phyloP scores from a whole-genome alignment of 92 coral and sea anemone species.

The Paramuricea clavata region DNA sequence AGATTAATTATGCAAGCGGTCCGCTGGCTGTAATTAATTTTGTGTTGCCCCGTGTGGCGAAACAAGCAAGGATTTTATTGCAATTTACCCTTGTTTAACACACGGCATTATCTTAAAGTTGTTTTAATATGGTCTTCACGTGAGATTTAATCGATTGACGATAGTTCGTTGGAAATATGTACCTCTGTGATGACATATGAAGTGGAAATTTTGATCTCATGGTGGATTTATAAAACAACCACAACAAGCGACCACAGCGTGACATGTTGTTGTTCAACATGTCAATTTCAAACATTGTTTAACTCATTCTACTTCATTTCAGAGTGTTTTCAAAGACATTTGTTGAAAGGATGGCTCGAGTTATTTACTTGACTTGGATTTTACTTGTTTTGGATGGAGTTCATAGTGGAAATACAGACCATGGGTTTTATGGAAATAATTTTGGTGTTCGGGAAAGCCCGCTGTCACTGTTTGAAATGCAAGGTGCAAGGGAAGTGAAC shows the following conservation, averaged over 20 bases:
- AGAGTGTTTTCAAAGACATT: constrained; percentile 22
- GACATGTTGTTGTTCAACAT: constrained; percentile 20
- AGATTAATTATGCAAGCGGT: constrained; percentile 30
- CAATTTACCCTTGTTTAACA: not conserved
- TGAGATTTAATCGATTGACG: not conserved
- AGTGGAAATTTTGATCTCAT: not conserved
- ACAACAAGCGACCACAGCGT: constrained; percentile 14
- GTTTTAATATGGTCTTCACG: not conserved
- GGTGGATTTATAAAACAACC: not conserved
- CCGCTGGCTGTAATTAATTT: constrained; percentile 20
- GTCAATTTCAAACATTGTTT: constrained; percentile 7
- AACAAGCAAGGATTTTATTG: not conserved
- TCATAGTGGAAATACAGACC: constrained; percentile 21
- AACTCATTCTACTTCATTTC: constrained; percentile 13
- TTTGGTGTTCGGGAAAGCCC: constrained; percentile 30
- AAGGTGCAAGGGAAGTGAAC: constrained; percentile 40
- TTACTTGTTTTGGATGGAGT: constrained; percentile 3
- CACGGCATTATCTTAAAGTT: not conserved
- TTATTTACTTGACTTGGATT: not conserved
- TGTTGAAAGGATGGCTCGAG: constrained; percentile 6
- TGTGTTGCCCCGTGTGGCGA: constrained; percentile 26
- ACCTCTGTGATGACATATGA: not conserved
- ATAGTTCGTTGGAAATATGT: not conserved
- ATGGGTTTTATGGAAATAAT: constrained; percentile 23
- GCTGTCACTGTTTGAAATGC: constrained; percentile 31